A percentile compares a stretch with the other conserved stretches of the same genome.
Evolutionary conservation across 2,113 vertebrate species (phyloP).

Genomic region (Misgurnus mizolepis): DNA sequence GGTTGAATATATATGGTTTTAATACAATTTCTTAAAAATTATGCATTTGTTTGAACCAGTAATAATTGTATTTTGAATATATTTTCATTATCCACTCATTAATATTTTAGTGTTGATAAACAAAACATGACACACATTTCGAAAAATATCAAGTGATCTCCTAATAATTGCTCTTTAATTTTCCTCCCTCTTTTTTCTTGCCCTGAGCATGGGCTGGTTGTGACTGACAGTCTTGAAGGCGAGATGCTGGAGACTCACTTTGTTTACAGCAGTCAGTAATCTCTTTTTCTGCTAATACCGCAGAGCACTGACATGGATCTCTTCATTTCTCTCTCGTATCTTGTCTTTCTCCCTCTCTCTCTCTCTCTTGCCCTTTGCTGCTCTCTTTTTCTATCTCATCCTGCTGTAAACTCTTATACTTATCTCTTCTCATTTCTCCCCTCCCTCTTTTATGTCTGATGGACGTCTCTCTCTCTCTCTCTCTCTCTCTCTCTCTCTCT

Average conservation of each 20-base stretch:
- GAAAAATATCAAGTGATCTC: too few relatives aligned
- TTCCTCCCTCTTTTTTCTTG: neutral
- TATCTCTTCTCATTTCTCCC: conserved; percentile 13
- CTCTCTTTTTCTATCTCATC: conserved; percentile 31
- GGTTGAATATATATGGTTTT: too few relatives aligned
- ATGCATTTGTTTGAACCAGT: too few relatives aligned
- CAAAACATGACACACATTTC: too few relatives aligned
- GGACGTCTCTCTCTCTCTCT: conserved; percentile 43
- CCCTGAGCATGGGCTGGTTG: conserved; percentile 8
- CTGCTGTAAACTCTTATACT: conserved; percentile 31
- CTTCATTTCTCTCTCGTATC: conserved; percentile 15
- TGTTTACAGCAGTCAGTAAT: conserved; percentile 49
- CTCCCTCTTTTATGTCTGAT: neutral
- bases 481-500: conserved; percentile 34
- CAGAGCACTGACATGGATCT: conserved; percentile 36
- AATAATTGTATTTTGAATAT: too few relatives aligned
- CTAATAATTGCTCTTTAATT: neutral
- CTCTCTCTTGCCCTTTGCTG: conserved; percentile 30
- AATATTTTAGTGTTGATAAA: too few relatives aligned
- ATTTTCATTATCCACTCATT: too few relatives aligned
- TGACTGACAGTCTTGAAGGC: conserved; percentile 42
- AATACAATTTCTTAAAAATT: too few relatives aligned
- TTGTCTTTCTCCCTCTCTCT: conserved; percentile 21
- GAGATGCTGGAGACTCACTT: conserved; percentile 12
- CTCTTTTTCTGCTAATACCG: conserved; percentile 42